phyloP scores from a whole-genome alignment of 2,797 vertebrate genomes.

The Muraenolepis orangiensis region DNA sequence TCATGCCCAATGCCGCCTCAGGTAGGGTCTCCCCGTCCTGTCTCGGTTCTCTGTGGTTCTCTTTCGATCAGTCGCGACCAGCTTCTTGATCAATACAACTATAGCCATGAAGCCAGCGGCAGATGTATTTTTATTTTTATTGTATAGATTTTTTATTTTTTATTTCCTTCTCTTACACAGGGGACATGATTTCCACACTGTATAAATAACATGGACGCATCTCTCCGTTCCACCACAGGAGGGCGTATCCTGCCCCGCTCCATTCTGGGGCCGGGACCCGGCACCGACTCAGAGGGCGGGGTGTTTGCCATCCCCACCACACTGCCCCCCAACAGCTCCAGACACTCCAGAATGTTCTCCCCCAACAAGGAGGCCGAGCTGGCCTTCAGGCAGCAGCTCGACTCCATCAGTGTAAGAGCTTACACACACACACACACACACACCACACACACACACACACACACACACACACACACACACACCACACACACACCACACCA shows the following conservation, averaged over 20 bases:
- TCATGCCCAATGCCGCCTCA: slow-evolving; percentile 72
- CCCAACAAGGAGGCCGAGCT: slow-evolving; percentile 92
- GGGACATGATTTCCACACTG: background rate
- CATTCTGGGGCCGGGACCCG: slow-evolving; percentile 74
- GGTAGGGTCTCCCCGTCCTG: slow-evolving; percentile 66
- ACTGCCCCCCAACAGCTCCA: slow-evolving; percentile 90
- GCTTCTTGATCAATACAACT: too few relatives aligned
- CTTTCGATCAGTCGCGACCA: too few relatives aligned
- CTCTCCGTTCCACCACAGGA: slow-evolving; percentile 34
- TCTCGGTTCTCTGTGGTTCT: too few relatives aligned
- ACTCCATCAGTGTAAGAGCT: slow-evolving; percentile 88
- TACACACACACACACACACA: background rate
- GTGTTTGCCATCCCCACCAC: slow-evolving; percentile 95
- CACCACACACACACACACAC: slow-evolving; percentile 5
- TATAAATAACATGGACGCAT: background rate
- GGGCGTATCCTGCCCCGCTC: slow-evolving; percentile 84
- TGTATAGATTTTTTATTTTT: too few relatives aligned
- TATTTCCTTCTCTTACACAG: too few relatives aligned
- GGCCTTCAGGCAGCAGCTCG: slow-evolving; percentile 89
- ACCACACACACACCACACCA: too few relatives aligned
- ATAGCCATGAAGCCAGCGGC: too few relatives aligned
- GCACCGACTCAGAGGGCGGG: slow-evolving; percentile 79
- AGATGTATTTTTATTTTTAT: background rate
- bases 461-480: background rate
- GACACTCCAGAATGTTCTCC: slow-evolving; percentile 89